Percentiles rank a stretch among this genome's conserved stretches.
These are phyloP conservation scores for Eupeodes latifasciatus DNA, from an alignment of 2,888 invertebrate species.

Conservation along the genomic window DNA sequence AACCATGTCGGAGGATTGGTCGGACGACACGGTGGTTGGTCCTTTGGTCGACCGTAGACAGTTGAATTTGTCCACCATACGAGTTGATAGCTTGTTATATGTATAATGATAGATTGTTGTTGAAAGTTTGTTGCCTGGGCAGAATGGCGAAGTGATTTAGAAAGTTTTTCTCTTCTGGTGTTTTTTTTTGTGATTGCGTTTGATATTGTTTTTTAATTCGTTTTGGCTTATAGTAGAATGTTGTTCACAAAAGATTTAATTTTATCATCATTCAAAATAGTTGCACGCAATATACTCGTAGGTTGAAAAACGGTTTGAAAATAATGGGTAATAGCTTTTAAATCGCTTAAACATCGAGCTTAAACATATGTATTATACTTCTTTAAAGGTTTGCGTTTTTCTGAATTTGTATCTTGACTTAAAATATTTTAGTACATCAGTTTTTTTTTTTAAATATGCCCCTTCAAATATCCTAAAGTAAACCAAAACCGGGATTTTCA, in stretches of 20 bases:
- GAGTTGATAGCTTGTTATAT: constrained; percentile 56
- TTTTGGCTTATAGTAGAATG: neutral
- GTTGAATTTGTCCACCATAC: constrained; percentile 66
- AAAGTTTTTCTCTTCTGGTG: constrained; percentile 20
- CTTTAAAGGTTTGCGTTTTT: no score
- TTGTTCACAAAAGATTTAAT: constrained; percentile 13
- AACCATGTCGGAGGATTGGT: neutral
- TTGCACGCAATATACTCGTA: no score
- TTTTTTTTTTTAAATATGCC: no score
- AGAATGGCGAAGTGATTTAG: constrained; percentile 45
- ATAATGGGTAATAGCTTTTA: no score
- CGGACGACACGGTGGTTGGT: neutral
- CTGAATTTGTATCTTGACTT: no score
- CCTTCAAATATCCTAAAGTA: no score
- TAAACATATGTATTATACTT: no score
- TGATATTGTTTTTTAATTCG: neutral
- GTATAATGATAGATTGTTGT: constrained; percentile 61
- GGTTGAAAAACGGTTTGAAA: neutral
- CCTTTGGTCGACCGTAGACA: constrained; percentile 61
- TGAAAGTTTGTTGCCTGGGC: constrained; percentile 25
- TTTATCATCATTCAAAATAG: neutral
- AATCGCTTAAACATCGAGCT: no score
- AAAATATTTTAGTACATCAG: no score
- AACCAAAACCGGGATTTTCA: no score
- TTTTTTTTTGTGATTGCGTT: neutral